These are phyloP conservation scores for Enteromius thamalakanensis DNA, from an alignment of 2,797 vertebrate genomes.

Conservation along the genomic window DNA sequence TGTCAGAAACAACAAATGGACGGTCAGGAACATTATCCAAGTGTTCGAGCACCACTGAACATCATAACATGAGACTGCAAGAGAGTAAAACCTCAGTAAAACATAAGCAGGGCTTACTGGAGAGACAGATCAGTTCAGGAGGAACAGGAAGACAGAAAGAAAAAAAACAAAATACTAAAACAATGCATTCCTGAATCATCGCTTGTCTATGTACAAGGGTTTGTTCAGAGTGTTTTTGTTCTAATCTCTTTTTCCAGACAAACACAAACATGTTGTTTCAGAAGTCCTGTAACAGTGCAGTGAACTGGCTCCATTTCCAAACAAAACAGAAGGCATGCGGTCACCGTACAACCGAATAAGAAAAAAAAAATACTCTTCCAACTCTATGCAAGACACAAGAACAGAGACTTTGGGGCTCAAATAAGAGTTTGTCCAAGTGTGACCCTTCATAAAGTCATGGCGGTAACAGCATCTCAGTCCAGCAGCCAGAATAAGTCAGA, in stretches of 20 bases:
- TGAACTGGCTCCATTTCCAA: conserved; percentile 55
- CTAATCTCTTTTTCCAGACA: background rate
- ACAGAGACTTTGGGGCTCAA: conserved; percentile 17
- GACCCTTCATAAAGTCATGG: conserved; percentile 3
- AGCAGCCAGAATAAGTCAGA: conserved; percentile 16
- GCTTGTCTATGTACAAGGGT: conserved; percentile 30
- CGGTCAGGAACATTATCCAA: background rate
- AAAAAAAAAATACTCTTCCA: conserved; percentile 58
- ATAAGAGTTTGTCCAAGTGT: background rate
- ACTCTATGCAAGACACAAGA: conserved; percentile 16
- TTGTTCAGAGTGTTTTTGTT: conserved; percentile 10
- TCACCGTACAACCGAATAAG: conserved; percentile 41
- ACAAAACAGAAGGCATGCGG: conserved; percentile 47
- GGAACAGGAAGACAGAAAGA: background rate
- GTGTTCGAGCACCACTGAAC: conserved; percentile 13
- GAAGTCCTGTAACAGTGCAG: conserved; percentile 53
- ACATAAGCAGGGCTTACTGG: background rate
- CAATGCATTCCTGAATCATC: conserved; percentile 33
- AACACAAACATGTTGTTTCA: conserved; percentile 1
- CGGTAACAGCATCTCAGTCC: conserved; percentile 10
- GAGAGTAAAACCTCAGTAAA: background rate
- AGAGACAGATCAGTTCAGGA: background rate
- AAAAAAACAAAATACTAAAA: conserved; percentile 6
- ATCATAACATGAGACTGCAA: background rate
- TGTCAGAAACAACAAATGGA: background rate